A percentile compares a stretch with the other conserved stretches of the same genome.
phyloP scores from a whole-genome alignment of 2,888 invertebrate genomes.

The Gandaritis pyraliata region DNA sequence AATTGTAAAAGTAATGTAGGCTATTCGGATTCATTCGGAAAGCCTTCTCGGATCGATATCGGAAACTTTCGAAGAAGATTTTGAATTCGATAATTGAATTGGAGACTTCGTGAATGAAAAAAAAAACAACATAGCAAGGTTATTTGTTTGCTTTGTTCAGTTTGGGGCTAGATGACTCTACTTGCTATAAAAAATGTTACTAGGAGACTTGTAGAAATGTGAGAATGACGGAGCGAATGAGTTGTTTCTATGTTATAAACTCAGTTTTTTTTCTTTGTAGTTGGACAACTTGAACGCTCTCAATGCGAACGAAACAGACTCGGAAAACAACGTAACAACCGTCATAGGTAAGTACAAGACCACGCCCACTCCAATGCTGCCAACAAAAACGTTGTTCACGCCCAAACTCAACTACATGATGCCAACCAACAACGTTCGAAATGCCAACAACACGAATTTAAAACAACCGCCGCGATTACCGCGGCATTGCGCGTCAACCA shows the following conservation, averaged over 20 bases:
- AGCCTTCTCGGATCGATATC: too few relatives aligned
- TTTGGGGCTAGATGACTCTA: too few relatives aligned
- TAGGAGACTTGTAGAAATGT: too few relatives aligned
- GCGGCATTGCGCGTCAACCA: constrained; percentile 72
- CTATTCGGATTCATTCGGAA: too few relatives aligned
- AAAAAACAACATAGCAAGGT: too few relatives aligned
- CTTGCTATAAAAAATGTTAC: too few relatives aligned
- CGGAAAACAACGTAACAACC: constrained; percentile 75
- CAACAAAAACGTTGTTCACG: constrained; percentile 71
- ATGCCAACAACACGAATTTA: constrained; percentile 71
- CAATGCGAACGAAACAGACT: constrained; percentile 73
- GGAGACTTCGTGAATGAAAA: too few relatives aligned
- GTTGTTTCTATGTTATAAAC: not conserved
- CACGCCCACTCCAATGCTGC: constrained; percentile 73
- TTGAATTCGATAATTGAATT: too few relatives aligned
- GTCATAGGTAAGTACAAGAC: constrained; percentile 80
- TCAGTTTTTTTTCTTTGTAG: constrained; percentile 50
- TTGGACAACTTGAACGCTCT: constrained; percentile 72
- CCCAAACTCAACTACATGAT: constrained; percentile 78
- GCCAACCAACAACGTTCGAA: constrained; percentile 76
- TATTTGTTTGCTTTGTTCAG: too few relatives aligned
- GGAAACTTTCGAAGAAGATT: too few relatives aligned
- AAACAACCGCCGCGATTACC: constrained; percentile 68
- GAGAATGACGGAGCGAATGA: too few relatives aligned
- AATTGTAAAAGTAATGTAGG: too few relatives aligned